Conservation (phyloP, 1,140 invertebrate species). For the Halesus radiatus region DNA sequence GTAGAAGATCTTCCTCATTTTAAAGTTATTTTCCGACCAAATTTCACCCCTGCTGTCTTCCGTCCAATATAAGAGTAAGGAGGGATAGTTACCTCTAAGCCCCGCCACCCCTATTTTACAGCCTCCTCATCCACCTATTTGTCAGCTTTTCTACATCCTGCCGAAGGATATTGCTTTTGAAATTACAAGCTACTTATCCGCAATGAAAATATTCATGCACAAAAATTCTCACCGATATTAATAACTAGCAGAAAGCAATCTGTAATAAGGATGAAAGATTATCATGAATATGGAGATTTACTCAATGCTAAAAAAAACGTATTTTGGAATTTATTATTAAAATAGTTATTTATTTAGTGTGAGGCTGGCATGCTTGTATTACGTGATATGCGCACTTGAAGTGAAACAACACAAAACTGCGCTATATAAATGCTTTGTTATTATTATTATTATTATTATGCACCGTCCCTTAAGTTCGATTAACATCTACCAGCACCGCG, state of each 20-base stretch:
- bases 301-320: too few species aligned
- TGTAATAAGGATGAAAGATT: too few species aligned
- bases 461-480: too few species aligned
- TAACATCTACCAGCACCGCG: too few species aligned
- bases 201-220: constrained; percentile 56
- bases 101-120: not conserved
- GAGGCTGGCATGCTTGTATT: too few species aligned
- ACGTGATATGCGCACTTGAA: too few species aligned
- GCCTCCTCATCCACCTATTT: constrained; percentile 49
- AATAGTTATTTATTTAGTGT: too few species aligned
- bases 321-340: too few species aligned
- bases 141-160: constrained; percentile 57
- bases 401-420: too few species aligned
- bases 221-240: constrained; percentile 36
- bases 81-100: constrained; percentile 54
- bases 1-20: constrained; percentile 43
- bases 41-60: constrained; percentile 41
- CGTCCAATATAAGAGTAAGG: constrained; percentile 29
- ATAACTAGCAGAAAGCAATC: not conserved
- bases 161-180: constrained; percentile 58
- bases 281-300: too few species aligned
- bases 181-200: constrained; percentile 58
- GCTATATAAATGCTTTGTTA: too few species aligned
- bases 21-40: constrained; percentile 46
- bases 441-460: too few species aligned